Evolutionary conservation across 2,888 invertebrate species (phyloP).

Genomic region (Meiosimyza decipiens): DNA sequence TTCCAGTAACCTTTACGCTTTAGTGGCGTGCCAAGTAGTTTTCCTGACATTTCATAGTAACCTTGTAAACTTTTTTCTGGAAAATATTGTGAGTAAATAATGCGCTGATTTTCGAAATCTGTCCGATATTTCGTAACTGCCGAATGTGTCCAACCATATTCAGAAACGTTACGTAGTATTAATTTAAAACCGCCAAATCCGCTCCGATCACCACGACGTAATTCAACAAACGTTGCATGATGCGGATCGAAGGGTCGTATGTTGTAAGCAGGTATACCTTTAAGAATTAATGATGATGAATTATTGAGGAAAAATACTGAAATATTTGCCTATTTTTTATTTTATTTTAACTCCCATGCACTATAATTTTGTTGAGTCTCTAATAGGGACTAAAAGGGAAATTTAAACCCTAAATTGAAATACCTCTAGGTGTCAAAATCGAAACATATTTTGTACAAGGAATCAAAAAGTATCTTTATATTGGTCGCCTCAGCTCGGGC

Average conservation of each 20-base stretch:
- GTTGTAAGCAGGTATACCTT: slow-evolving; percentile 79
- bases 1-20: slow-evolving; percentile 79
- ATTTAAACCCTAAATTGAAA: too few relatives aligned
- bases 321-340: too few relatives aligned
- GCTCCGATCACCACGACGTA: slow-evolving; percentile 72
- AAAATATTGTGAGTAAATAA: slow-evolving; percentile 84
- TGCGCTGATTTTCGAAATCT: slow-evolving; percentile 73
- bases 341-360: too few relatives aligned
- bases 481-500: too few relatives aligned
- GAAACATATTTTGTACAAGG: too few relatives aligned
- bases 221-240: slow-evolving; percentile 74
- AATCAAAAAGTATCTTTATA: too few relatives aligned
- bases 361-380: too few relatives aligned
- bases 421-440: too few relatives aligned
- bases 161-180: slow-evolving; percentile 78
- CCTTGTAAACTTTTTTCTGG: slow-evolving; percentile 83
- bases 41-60: slow-evolving; percentile 74
- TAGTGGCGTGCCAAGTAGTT: slow-evolving; percentile 72
- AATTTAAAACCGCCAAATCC: slow-evolving; percentile 77
- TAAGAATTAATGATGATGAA: slow-evolving; percentile 36
- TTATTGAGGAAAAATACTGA: neutral
- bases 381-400: too few relatives aligned
- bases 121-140: slow-evolving; percentile 82
- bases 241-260: slow-evolving; percentile 85
- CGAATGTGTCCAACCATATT: slow-evolving; percentile 81